Evolutionary conservation across 23 tunicate genomes (phyloP).

Genomic region (Styela plicata): DNA sequence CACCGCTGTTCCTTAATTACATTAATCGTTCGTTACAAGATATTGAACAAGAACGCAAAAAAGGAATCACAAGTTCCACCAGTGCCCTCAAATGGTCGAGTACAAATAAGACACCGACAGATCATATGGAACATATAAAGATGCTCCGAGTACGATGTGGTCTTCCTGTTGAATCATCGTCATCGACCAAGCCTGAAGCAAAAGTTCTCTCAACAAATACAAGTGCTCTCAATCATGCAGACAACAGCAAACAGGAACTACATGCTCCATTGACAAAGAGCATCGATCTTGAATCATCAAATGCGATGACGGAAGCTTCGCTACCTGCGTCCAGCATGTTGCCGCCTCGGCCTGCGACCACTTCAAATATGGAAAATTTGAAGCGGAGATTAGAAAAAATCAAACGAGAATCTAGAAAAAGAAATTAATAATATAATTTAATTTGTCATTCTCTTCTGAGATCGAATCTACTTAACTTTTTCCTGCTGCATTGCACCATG

Average conservation of each 20-base stretch:
- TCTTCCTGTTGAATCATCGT: background rate
- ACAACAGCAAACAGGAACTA: background rate
- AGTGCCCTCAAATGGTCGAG: background rate
- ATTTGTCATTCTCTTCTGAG: background rate
- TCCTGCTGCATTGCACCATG: no score
- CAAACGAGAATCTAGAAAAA: slow-evolving; percentile 21
- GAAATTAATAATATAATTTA: background rate
- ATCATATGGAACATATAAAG: slow-evolving; percentile 23
- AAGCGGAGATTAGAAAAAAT: slow-evolving; percentile 25
- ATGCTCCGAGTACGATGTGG: slow-evolving; percentile 19
- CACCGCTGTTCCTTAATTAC: slow-evolving; percentile 40
- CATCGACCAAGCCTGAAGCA: background rate
- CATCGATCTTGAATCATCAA: background rate
- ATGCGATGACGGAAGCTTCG: background rate
- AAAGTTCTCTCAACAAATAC: background rate
- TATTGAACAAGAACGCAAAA: slow-evolving; percentile 43
- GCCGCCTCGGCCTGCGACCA: slow-evolving; percentile 6
- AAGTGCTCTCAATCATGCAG: background rate
- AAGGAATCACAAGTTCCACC: background rate
- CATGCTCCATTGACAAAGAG: background rate
- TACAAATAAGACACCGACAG: background rate
- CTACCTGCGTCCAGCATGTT: background rate
- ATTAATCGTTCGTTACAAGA: slow-evolving; percentile 38
- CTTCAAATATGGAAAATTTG: slow-evolving; percentile 19
- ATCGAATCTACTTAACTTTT: background rate